Evolutionary conservation across 2,113 vertebrate species (phyloP).

Genomic region (Chitala chitala): DNA sequence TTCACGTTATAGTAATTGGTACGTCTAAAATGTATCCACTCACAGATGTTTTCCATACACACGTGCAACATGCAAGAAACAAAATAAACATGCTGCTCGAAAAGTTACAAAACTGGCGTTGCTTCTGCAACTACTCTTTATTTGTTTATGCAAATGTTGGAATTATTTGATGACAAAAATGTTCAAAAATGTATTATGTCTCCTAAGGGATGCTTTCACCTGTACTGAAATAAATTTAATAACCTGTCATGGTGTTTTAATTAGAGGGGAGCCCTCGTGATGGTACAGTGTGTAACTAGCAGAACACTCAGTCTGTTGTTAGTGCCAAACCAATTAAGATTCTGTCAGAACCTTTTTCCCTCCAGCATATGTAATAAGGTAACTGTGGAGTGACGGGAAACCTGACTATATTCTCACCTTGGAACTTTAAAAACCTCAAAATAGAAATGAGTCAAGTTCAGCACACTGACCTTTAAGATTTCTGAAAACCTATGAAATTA

Average conservation of each 20-base stretch:
- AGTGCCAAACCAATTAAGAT: conserved; percentile 67
- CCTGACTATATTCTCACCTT: conserved; percentile 45
- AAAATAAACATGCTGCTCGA: too few relatives aligned
- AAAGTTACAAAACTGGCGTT: neutral
- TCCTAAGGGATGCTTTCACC: neutral
- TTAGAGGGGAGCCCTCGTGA: conserved; percentile 56
- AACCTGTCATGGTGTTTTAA: conserved; percentile 57
- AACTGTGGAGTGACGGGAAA: conserved; percentile 43
- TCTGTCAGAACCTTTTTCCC: conserved; percentile 55
- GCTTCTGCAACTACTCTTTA: neutral
- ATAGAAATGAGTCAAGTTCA: conserved; percentile 27
- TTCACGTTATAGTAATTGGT: neutral
- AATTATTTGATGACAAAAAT: neutral
- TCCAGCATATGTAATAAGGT: conserved; percentile 50
- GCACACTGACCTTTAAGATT: conserved; percentile 21
- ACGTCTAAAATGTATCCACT: neutral
- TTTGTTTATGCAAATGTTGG: neutral
- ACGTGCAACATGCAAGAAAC: neutral
- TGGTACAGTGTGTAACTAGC: conserved; percentile 55
- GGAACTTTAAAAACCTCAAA: conserved; percentile 31
- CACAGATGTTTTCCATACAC: neutral
- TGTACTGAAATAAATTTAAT: conserved; percentile 44
- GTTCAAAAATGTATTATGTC: neutral
- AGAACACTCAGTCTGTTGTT: conserved; percentile 55
- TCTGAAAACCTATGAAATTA: conserved; percentile 25